A percentile compares a stretch with the other conserved stretches of the same genome.
Evolutionary conservation across 1,140 invertebrate species (phyloP).

Genomic region (Pseudomyrmex concolor): DNA sequence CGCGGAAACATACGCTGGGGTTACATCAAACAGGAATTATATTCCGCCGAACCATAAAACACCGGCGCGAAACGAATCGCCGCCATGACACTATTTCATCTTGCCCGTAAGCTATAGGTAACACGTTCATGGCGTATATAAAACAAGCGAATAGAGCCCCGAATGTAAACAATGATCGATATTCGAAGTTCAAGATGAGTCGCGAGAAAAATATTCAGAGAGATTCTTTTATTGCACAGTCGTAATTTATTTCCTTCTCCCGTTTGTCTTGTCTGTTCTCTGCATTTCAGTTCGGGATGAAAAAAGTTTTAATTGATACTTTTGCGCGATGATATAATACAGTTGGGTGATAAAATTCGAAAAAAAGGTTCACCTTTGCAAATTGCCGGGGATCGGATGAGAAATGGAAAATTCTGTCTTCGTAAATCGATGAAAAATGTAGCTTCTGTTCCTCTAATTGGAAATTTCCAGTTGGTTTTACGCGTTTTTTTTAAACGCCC

Average conservation of each 20-base stretch:
- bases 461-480: constrained; percentile 31
- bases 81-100: constrained; percentile 18
- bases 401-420: constrained; percentile 10
- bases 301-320: neutral
- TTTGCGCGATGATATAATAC: neutral
- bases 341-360: constrained; percentile 1
- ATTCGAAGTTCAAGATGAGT: neutral
- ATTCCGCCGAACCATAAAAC: constrained; percentile 38
- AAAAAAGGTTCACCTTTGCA: neutral
- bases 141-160: neutral
- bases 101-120: constrained; percentile 1
- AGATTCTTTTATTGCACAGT: neutral
- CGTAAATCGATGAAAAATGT: neutral
- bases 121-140: neutral
- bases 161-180: constrained; percentile 30
- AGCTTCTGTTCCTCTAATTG: constrained; percentile 55
- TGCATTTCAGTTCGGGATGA: neutral
- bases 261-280: neutral
- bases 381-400: neutral
- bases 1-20: constrained; percentile 31
- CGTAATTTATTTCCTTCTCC: neutral
- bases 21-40: constrained; percentile 50
- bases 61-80: constrained; percentile 14
- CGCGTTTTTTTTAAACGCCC: constrained; percentile 17
- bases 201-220: neutral